Conservation (phyloP, 2,888 invertebrate genomes). For the Aproaerema taeniolella region DNA sequence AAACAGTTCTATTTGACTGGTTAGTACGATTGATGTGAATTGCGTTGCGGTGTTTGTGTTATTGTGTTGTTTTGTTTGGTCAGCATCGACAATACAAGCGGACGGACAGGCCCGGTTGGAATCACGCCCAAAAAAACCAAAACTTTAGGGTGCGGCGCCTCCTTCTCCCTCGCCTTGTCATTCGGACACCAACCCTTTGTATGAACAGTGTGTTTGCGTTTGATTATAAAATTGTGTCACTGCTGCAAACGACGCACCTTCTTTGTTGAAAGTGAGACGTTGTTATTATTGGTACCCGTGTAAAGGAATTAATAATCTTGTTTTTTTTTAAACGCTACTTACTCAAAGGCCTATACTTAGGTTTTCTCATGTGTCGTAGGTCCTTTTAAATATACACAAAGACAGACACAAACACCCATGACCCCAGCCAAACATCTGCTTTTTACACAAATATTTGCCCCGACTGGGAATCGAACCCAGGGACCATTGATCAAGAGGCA, state of each 20-base stretch:
- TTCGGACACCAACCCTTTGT: slow-evolving; percentile 24
- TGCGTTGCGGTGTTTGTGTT: background rate
- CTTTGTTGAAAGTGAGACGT: too few species aligned
- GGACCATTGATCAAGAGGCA: too few species aligned
- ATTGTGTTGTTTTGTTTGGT: slow-evolving; percentile 11
- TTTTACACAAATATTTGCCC: too few species aligned
- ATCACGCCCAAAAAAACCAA: slow-evolving; percentile 16
- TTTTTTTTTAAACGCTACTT: too few species aligned
- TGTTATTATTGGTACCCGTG: too few species aligned
- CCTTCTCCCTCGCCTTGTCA: background rate
- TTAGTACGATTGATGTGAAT: slow-evolving; percentile 3
- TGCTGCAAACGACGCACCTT: slow-evolving; percentile 8
- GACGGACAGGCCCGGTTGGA: slow-evolving; percentile 8
- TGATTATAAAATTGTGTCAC: slow-evolving; percentile 28
- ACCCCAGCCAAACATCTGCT: too few species aligned
- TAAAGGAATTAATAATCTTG: too few species aligned
- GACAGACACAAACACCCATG: too few species aligned
- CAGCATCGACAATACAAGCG: slow-evolving; percentile 7
- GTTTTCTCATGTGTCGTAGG: too few species aligned
- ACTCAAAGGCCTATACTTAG: too few species aligned
- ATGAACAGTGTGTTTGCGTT: slow-evolving; percentile 26
- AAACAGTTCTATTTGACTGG: background rate
- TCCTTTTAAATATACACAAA: too few species aligned
- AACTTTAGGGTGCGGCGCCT: slow-evolving; percentile 6
- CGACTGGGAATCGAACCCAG: too few species aligned